These are phyloP conservation scores for Thysanoteuthis rhombus DNA, from an alignment of 2,888 invertebrate species.

Conservation along the genomic window DNA sequence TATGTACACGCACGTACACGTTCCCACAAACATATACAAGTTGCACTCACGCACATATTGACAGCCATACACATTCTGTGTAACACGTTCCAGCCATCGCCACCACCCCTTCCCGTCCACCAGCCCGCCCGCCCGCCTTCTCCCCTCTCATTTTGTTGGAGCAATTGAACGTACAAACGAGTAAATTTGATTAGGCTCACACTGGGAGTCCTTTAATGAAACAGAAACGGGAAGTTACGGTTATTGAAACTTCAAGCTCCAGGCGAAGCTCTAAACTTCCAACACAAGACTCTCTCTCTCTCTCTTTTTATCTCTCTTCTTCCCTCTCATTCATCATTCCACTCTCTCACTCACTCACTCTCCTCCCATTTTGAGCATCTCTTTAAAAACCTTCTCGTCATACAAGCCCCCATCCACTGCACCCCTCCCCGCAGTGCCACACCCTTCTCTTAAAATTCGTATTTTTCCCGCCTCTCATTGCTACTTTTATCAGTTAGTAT, in stretches of 20 bases:
- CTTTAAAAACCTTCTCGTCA: neutral
- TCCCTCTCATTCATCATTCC: neutral
- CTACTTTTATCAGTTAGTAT: neutral
- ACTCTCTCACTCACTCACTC: neutral
- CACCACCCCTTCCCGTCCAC: neutral
- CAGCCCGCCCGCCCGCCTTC: neutral
- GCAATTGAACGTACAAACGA: neutral
- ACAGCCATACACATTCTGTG: neutral
- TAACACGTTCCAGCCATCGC: neutral
- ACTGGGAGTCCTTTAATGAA: neutral
- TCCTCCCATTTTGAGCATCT: too few species aligned
- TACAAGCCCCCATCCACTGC: neutral
- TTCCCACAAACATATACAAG: neutral
- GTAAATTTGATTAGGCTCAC: neutral
- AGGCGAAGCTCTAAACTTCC: neutral
- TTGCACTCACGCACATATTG: neutral
- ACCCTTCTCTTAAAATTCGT: neutral
- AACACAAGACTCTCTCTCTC: too few species aligned
- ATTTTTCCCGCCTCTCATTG: neutral
- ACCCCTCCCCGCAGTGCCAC: neutral
- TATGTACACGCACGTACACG: neutral
- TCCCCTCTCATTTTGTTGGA: neutral
- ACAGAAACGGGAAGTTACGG: neutral
- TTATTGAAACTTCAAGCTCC: neutral
- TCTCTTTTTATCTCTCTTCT: neutral